Base-by-base conservation (phyloP, 2,888 invertebrate genomes). In the Maniola hyperantus region DNA sequence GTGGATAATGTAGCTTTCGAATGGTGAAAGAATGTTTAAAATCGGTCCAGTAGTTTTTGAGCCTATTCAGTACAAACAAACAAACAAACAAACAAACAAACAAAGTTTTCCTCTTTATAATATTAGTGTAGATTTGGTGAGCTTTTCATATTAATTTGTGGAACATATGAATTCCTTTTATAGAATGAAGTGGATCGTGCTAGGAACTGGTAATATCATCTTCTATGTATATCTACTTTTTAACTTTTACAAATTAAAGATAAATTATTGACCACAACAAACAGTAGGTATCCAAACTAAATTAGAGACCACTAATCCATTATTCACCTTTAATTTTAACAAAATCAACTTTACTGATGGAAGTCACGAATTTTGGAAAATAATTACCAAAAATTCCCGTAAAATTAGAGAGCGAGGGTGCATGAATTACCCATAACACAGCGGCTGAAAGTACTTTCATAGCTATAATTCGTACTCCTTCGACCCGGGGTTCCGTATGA, bases 381-480 rank as follows among this genome's bases (percentile, higher is more conserved):
- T 89, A 87, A 89, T 89, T 90, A 88, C 76, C 76, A 82, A 82
- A 83, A 87, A 87, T 80, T 76, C 76, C 80, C 78, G 81, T 85
- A 83, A 89, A 89, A 88, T 88, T 89, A 85, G 83, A 83, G 82
- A 80, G 73, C 74, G 83, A 81, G 91, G 91, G 91, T 92, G 91
- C 90, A 92, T 92, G 91, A 91, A 92, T 91, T 90, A 91, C 87
- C 88, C 90, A 89, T 90, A 86, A 88, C 79, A 75, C 72, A 76
- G 79, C 80, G 79, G 80, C 83, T 80, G 80, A 81, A 84, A 82
- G 88, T 88, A 86, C 88, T 85, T 84, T 79, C 78, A 82, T 82
- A 82, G 79, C 87, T 83, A 89, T 90, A 89, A 89, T 83, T 90
- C 87, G 83, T 89, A 80, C 84, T 85, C 83, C 80, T 85, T 81